Evolutionary conservation across 2,797 vertebrate genomes (phyloP).

Genomic region (Thaleichthys pacificus): DNA sequence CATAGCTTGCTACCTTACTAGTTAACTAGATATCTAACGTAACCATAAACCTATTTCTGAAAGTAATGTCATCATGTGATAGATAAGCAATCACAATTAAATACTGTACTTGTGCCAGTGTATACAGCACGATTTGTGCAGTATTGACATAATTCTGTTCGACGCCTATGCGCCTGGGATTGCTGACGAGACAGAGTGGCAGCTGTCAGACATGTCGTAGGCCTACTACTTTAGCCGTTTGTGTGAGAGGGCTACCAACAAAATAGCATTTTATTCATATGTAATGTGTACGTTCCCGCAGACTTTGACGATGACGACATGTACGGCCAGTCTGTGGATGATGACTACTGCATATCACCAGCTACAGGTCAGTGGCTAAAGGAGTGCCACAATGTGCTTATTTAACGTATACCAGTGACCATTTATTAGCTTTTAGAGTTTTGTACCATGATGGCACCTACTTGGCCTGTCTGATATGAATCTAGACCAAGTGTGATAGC

Average conservation of each 20-base stretch:
- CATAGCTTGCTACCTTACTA: not conserved
- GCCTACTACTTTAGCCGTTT: not conserved
- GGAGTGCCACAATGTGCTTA: not conserved
- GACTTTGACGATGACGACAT: slow-evolving; percentile 97
- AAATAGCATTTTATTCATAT: no score
- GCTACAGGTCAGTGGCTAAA: slow-evolving; percentile 86
- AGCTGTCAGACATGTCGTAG: slow-evolving; percentile 19
- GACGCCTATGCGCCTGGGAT: slow-evolving; percentile 15
- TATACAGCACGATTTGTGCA: not conserved
- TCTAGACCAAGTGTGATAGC: not conserved
- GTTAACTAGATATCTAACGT: not conserved
- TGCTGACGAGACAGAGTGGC: slow-evolving; percentile 52
- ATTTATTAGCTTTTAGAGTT: no score
- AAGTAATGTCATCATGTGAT: not conserved
- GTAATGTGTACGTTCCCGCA: slow-evolving; percentile 49
- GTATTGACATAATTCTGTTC: slow-evolving; percentile 11
- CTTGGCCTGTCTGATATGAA: not conserved
- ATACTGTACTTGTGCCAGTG: no score
- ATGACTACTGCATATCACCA: slow-evolving; percentile 97
- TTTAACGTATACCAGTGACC: no score
- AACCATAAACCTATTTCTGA: not conserved
- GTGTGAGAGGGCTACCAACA: no score
- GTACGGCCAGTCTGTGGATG: slow-evolving; percentile 95
- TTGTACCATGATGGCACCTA: not conserved
- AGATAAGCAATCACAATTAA: not conserved